These are phyloP conservation scores for Ramphastos sulfuratus DNA, from an alignment of 2,113 vertebrate genomes.

Conservation along the genomic window DNA sequence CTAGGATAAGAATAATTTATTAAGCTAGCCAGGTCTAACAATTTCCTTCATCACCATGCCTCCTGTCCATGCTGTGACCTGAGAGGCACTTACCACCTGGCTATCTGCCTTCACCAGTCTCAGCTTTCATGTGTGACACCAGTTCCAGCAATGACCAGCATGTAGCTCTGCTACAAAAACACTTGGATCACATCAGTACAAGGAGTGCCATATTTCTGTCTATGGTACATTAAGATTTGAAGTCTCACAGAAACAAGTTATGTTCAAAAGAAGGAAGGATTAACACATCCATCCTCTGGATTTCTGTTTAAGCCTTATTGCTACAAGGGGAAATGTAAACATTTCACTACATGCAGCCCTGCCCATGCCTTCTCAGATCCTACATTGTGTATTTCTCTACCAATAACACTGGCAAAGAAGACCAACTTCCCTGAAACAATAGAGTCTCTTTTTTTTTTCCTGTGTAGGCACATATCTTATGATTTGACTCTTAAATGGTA, in stretches of 20 bases:
- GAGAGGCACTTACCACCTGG: neutral
- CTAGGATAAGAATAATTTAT: neutral
- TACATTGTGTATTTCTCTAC: neutral
- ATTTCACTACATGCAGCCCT: neutral
- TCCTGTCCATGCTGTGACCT: neutral
- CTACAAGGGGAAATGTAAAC: neutral
- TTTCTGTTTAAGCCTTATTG: neutral
- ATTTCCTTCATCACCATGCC: neutral
- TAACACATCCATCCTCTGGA: neutral
- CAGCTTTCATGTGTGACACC: neutral
- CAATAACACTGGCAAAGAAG: neutral
- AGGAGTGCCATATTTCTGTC: neutral
- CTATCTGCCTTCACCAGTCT: neutral
- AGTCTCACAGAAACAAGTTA: neutral
- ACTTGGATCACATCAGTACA: neutral
- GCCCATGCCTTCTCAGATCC: neutral
- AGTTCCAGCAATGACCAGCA: neutral
- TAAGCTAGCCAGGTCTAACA: neutral
- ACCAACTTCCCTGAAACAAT: neutral
- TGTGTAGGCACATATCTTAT: neutral
- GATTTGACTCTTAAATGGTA: slow-evolving; percentile 3
- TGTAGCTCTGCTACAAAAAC: neutral
- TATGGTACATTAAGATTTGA: neutral
- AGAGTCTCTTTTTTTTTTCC: neutral
- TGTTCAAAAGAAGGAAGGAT: neutral